Evolutionary conservation across 2,888 invertebrate species (phyloP), one percentile per base, ranked within the genome.

Genomic region (Blomia tropicalis): DNA sequence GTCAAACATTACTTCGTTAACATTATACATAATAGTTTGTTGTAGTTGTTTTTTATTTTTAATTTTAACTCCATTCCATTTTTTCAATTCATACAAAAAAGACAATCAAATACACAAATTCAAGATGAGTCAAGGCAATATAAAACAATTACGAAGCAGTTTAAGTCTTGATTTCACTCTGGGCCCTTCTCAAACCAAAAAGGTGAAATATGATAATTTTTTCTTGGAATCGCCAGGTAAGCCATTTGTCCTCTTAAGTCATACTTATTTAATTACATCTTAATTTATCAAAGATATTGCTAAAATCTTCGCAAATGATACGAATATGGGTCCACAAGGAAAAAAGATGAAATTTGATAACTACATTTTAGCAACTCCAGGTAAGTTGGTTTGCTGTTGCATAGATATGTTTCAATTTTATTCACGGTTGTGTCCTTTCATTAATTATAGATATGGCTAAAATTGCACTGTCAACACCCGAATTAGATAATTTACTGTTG

Each of bases 401-500:
- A n/a, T n/a, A n/a, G n/a, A n/a, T 31, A 29, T 17, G 11, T 7
- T 29, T 23, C 2, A 36, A 29, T 23, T 56, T 56, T 22, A 5
- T 7, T 5, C 31, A 56, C 29, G 3, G 11, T 56, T 11, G 5
- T 29, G 3, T 30, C 25, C 11, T 56, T 22, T 14, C 23, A 22
- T 56, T 30, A 3, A 30, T 36, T 56, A 23, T 56, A 56, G 62
- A 59, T 59, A 27, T 59, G 5, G 43, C 14, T 3, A 36, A 43
- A 43, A 3, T 43, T 19, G 43, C 59, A 3, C n/a, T 59, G 43
- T 59, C 59, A 14, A 59, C 59, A 17, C 59, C 59, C 23, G 54
- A 59, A 29, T 17, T 59, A 23, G 59, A 56, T 5, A 43, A 44
- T 23, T 27, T 56, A 30, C 86, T 87, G 1, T 85, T 87, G n/a